Conservation (phyloP, 2,888 invertebrate species). For the Epinotia brunnichana region DNA sequence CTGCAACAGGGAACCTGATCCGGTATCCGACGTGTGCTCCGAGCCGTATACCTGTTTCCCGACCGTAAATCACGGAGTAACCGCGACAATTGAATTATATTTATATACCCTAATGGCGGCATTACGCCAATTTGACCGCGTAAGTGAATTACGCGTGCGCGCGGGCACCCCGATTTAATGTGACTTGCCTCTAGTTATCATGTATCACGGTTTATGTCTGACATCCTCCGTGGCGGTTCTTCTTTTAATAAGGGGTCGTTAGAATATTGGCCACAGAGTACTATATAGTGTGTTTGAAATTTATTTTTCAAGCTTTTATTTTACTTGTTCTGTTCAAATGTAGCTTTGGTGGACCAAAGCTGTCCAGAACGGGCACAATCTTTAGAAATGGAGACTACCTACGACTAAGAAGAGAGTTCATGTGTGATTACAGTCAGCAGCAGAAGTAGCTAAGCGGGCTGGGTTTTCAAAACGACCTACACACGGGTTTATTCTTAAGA, state of each 20-base stretch:
- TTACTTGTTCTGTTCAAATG: too few relatives aligned
- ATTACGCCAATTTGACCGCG: slow-evolving; percentile 65
- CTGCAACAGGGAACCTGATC: not conserved
- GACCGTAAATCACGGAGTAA: slow-evolving; percentile 39
- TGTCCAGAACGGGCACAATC: too few relatives aligned
- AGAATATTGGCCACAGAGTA: slow-evolving; percentile 63
- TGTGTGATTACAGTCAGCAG: too few relatives aligned
- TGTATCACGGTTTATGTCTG: slow-evolving; percentile 72
- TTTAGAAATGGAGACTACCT: too few relatives aligned
- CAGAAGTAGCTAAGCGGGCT: too few relatives aligned
- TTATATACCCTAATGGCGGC: slow-evolving; percentile 65
- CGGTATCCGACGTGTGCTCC: not conserved
- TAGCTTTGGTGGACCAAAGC: too few relatives aligned
- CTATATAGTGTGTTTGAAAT: not conserved
- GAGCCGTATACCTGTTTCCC: slow-evolving; percentile 31
- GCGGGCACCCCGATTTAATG: slow-evolving; percentile 71
- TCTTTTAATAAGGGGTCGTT: slow-evolving; percentile 75
- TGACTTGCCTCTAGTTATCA: slow-evolving; percentile 78
- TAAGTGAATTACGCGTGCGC: slow-evolving; percentile 71
- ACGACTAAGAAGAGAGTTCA: too few relatives aligned
- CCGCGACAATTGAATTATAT: slow-evolving; percentile 61
- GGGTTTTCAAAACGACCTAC: too few relatives aligned
- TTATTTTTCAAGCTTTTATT: too few relatives aligned
- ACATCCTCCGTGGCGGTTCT: slow-evolving; percentile 67
- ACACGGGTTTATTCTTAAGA: too few relatives aligned